phyloP scores from a whole-genome alignment of 2,113 vertebrate genomes.

The Scophthalmus maximus region DNA sequence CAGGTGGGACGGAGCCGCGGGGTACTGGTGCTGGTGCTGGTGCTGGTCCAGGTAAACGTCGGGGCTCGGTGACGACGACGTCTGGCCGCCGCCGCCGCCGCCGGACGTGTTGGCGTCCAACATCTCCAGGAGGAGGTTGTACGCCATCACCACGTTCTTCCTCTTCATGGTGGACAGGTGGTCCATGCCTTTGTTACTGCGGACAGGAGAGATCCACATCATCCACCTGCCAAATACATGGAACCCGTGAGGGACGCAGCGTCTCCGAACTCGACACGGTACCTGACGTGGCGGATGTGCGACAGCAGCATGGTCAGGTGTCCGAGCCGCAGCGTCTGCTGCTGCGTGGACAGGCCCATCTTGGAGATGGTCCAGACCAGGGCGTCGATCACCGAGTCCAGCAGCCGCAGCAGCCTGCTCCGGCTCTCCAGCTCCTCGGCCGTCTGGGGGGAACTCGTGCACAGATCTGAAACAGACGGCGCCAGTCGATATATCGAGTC shows the following conservation, averaged over 20 bases:
- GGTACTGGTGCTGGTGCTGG: constrained; percentile 22
- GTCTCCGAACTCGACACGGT: constrained; percentile 12
- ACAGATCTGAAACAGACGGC: constrained; percentile 85
- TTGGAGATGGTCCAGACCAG: constrained; percentile 95
- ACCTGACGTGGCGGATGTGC: constrained; percentile 96
- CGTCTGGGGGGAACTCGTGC: constrained; percentile 77
- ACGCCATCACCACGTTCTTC: constrained; percentile 93
- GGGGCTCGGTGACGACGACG: constrained; percentile 45
- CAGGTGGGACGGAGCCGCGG: constrained; percentile 1
- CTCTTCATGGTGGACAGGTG: constrained; percentile 97
- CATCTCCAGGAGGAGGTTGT: constrained; percentile 97
- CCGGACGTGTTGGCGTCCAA: constrained; percentile 88
- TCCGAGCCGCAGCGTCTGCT: constrained; percentile 91
- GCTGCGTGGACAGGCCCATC: constrained; percentile 88
- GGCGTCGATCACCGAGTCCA: constrained; percentile 91
- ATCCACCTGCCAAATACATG: too few species aligned
- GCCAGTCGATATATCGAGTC: neutral
- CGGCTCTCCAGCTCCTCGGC: constrained; percentile 88
- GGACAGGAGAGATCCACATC: neutral
- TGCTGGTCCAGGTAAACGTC: constrained; percentile 48
- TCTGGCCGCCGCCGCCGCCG: constrained; percentile 79
- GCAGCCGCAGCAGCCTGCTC: constrained; percentile 87
- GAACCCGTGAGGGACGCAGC: too few species aligned
- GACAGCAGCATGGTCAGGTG: constrained; percentile 96
- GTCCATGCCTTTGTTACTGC: constrained; percentile 97